phyloP scores from a whole-genome alignment of 2,113 vertebrate species.

The Ranitomeya variabilis region DNA sequence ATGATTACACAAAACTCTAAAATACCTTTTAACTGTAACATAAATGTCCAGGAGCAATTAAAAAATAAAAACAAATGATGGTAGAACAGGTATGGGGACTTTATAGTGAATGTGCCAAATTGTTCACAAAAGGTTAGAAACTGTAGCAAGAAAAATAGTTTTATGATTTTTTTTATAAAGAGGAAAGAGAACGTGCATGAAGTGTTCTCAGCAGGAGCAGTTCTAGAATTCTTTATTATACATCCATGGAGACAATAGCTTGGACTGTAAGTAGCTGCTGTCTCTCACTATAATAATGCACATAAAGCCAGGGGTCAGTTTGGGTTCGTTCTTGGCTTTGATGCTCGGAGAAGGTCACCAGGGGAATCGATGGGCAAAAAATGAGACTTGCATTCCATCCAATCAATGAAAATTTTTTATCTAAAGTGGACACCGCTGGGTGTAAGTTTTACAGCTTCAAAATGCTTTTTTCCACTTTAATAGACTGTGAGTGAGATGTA shows the following conservation, averaged over 20 bases:
- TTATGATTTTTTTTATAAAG: constrained; percentile 63
- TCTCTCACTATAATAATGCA: constrained; percentile 81
- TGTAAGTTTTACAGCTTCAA: constrained; percentile 82
- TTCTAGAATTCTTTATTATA: constrained; percentile 80
- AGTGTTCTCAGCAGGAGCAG: constrained; percentile 73
- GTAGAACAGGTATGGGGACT: background rate
- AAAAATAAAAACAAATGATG: background rate
- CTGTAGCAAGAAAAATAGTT: constrained; percentile 66
- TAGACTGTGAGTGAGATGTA: constrained; percentile 72
- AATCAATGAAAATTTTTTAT: constrained; percentile 88
- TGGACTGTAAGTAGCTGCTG: constrained; percentile 78
- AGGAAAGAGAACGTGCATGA: constrained; percentile 67
- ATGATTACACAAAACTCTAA: background rate
- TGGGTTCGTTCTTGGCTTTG: constrained; percentile 89
- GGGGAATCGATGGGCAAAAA: constrained; percentile 85
- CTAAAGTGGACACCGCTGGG: constrained; percentile 86
- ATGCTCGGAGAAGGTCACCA: constrained; percentile 89
- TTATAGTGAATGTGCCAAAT: constrained; percentile 17
- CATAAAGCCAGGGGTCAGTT: constrained; percentile 90
- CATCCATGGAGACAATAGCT: constrained; percentile 76
- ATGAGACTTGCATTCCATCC: constrained; percentile 80
- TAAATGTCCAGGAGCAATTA: background rate
- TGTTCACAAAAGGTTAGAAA: constrained; percentile 45
- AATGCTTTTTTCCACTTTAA: constrained; percentile 77
- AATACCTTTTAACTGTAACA: background rate